Base-by-base conservation (phyloP, 2,797 vertebrate species). In the Eulemur coronatus region DNA sequence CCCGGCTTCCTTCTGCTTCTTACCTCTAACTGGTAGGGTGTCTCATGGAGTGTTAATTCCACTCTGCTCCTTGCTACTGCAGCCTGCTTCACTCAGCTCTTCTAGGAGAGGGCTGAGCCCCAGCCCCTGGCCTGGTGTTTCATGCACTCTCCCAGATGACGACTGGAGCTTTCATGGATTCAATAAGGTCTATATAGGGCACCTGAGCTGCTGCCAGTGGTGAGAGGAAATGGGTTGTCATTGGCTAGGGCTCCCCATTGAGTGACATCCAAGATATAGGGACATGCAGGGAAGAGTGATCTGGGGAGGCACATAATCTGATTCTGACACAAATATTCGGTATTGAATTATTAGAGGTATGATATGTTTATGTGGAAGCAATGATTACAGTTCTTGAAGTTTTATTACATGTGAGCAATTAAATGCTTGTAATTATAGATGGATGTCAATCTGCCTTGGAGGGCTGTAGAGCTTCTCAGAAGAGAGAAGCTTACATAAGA, bases 331-430 rank as follows among this genome's bases (percentile, higher is more conserved):
- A 61, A 67, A 65, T 41, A 13, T 26, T 89, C 24, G 0, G 28
- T 24, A 15, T 76, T 55, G 30, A 79, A 75, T 14, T 88, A 11
- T 12, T 72, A 72, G 70, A 94, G 35, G 33, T 84, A 57, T 38
- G 33, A 63, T 69, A 48, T 57, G 4, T 93, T 12, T 96, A 15
- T 59, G 8, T n/a, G 69, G 50, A 93, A 73, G 46, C n/a, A 30
- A 50, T 91, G 41, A 46, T 76, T 78, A 93, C 20, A 78, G 24
- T 14, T 76, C n/a, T 90, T 92, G 59, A 70, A 86, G 86, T 84
- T 75, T 50, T 94, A 18, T 78, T 92, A 22, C 43, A 65, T 55
- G 57, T 52, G 22, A 12, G 13, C 70, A 79, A 81, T 89, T 79
- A 84, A 82, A 59, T 55, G 24, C 61, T 73, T 91, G 2, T 84